A percentile compares a stretch with the other conserved stretches of the same genome.
Conservation (phyloP, 2,113 vertebrate genomes). For the Galeopterus variegatus region DNA sequence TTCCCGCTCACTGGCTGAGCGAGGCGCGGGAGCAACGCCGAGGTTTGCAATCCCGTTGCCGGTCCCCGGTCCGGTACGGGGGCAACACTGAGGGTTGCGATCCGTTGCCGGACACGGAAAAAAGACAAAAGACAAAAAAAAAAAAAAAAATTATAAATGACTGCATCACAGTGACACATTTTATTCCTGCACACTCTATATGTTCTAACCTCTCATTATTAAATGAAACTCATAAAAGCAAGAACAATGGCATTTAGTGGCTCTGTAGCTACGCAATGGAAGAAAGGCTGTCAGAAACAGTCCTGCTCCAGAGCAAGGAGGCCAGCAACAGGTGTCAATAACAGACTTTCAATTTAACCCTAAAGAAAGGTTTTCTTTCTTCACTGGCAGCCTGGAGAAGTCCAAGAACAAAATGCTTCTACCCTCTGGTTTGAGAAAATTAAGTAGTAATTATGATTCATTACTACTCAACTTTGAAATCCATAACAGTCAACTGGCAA, state of each 20-base stretch:
- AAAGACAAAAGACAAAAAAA: too few species aligned
- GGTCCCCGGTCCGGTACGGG: too few species aligned
- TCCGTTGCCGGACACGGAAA: too few species aligned
- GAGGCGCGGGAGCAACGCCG: too few species aligned
- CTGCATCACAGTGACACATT: background rate
- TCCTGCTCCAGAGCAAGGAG: background rate
- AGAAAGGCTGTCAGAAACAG: background rate
- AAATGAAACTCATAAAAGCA: background rate
- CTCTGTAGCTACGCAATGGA: background rate
- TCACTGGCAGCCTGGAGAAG: background rate
- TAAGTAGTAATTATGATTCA: slow-evolving; percentile 14
- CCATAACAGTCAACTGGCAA: background rate
- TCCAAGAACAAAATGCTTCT: background rate
- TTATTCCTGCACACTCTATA: background rate
- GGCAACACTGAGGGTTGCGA: too few species aligned
- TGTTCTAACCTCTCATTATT: background rate
- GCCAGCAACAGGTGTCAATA: background rate
- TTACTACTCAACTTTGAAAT: slow-evolving; percentile 23
- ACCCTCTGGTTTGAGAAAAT: background rate
- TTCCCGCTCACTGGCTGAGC: too few species aligned
- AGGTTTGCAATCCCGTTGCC: too few species aligned
- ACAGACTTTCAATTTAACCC: background rate
- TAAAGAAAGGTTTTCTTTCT: background rate
- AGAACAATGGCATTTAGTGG: background rate
- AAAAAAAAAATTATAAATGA: background rate